These are phyloP conservation scores for Orius insidiosus DNA, from an alignment of 1,140 invertebrate species.

Conservation along the genomic window DNA sequence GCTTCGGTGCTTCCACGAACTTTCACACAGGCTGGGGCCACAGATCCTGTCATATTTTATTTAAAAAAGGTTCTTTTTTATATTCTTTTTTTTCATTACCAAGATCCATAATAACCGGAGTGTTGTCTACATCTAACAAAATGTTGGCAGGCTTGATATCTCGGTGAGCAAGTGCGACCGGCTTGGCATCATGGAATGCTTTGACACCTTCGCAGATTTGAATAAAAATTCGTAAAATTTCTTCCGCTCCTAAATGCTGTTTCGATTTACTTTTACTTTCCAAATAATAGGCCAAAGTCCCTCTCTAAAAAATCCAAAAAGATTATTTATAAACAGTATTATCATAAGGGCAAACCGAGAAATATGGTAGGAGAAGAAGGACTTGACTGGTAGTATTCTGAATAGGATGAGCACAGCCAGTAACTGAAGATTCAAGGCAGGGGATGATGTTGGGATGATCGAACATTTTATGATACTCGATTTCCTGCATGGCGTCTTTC, in stretches of 20 bases:
- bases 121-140: constrained; percentile 49
- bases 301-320: constrained; percentile 37
- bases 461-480: constrained; percentile 51
- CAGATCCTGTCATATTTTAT: constrained; percentile 45
- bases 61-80: too few relatives aligned
- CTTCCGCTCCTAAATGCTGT: constrained; percentile 41
- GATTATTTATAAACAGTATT: too few relatives aligned
- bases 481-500: constrained; percentile 50
- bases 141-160: constrained; percentile 76
- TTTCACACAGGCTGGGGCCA: constrained; percentile 44
- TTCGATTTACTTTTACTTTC: constrained; percentile 36
- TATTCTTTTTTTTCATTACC: too few relatives aligned
- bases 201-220: constrained; percentile 58
- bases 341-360: constrained; percentile 38
- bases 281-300: constrained; percentile 56
- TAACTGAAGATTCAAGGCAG: constrained; percentile 49
- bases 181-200: constrained; percentile 54
- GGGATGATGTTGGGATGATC: constrained; percentile 62
- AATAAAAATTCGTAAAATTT: constrained; percentile 50
- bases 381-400: constrained; percentile 53
- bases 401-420: constrained; percentile 43
- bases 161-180: constrained; percentile 58
- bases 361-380: constrained; percentile 61
- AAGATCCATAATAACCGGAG: constrained; percentile 67
- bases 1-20: constrained; percentile 55